phyloP scores from a whole-genome alignment of 2,888 invertebrate species.

The Liodrosophila aerea region DNA sequence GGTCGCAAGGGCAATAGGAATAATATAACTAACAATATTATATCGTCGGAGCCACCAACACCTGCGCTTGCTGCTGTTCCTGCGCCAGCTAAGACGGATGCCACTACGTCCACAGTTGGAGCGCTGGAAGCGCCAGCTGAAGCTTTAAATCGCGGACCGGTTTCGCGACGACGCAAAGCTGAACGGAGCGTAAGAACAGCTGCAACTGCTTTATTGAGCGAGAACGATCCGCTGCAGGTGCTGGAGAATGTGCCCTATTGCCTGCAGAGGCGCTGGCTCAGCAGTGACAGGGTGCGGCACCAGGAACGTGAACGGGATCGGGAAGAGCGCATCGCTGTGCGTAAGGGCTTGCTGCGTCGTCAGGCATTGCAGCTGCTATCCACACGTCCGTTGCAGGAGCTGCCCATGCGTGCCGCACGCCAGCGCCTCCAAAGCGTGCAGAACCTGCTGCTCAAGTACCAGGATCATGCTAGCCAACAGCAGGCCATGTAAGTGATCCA shows the following conservation, averaged over 20 bases:
- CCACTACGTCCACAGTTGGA: background rate
- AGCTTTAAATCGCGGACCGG: background rate
- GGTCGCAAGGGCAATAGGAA: slow-evolving; percentile 43
- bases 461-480: slow-evolving; percentile 71
- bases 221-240: slow-evolving; percentile 39
- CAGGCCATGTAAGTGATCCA: slow-evolving; percentile 59
- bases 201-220: slow-evolving; percentile 26
- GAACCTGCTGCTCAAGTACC: slow-evolving; percentile 77
- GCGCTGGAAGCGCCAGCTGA: background rate
- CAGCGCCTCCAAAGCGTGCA: slow-evolving; percentile 80
- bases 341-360: slow-evolving; percentile 77
- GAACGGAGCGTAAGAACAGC: no score
- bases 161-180: slow-evolving; percentile 32
- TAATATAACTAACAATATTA: slow-evolving; percentile 22
- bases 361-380: slow-evolving; percentile 80
- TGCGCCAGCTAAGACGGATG: background rate
- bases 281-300: slow-evolving; percentile 20
- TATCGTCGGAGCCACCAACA: background rate
- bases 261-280: slow-evolving; percentile 79
- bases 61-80: background rate
- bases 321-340: slow-evolving; percentile 80
- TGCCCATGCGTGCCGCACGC: slow-evolving; percentile 71
- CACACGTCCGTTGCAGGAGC: slow-evolving; percentile 76
- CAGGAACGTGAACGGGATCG: slow-evolving; percentile 57
- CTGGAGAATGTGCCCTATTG: slow-evolving; percentile 68